Evolutionary conservation across 1,140 invertebrate species (phyloP).

Genomic region (Drosophila obscura): DNA sequence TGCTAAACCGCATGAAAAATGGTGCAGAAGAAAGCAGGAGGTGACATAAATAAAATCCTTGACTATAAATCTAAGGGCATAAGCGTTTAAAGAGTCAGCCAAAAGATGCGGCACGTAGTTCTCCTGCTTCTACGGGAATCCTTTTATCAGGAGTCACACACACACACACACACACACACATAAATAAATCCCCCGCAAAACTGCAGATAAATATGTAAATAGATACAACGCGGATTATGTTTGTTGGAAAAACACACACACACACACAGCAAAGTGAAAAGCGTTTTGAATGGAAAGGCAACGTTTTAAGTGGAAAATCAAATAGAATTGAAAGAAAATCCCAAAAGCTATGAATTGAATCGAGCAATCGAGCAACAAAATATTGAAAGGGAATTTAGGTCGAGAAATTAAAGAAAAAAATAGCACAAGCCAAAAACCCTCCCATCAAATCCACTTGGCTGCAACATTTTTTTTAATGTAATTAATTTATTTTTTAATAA

Average conservation of each 20-base stretch:
- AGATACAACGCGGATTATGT: conserved; percentile 76
- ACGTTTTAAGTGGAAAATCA: background rate
- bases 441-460: no score
- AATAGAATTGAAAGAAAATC: no score
- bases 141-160: conserved; percentile 14
- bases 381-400: no score
- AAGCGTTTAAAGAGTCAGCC: conserved; percentile 73
- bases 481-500: no score
- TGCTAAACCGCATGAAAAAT: conserved; percentile 73
- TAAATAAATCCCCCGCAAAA: conserved; percentile 45
- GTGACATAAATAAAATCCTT: conserved; percentile 81
- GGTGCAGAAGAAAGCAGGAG: conserved; percentile 40
- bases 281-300: conserved; percentile 28
- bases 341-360: no score
- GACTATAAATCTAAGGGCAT: conserved; percentile 78
- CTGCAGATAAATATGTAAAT: conserved; percentile 78
- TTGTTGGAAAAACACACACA: conserved; percentile 50
- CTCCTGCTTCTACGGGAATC: background rate
- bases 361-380: no score
- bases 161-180: conserved; percentile 15
- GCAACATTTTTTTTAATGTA: no score
- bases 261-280: conserved; percentile 62
- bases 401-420: no score
- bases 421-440: no score
- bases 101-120: conserved; percentile 47